Base-by-base conservation (phyloP, 1,140 invertebrate genomes). In the Brachionus koreanus region DNA sequence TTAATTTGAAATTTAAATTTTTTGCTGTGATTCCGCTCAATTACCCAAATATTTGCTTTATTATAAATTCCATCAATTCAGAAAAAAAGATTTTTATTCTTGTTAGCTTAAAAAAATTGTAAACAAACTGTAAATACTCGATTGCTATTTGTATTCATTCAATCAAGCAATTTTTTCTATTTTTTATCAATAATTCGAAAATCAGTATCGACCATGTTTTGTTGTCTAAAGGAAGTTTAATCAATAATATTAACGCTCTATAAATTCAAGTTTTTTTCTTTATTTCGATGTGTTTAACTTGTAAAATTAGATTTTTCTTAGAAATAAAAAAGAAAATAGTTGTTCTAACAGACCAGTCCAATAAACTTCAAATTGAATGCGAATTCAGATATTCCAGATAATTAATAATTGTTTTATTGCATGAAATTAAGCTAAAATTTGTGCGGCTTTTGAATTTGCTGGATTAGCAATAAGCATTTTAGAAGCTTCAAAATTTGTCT, bases 391-490 rank as follows among this genome's bases (percentile, higher is more conserved):
- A 67, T 69, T 69, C 65, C 65, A 69, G 65, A 69, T 69, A 69
- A 69, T 69, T 69, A 69, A 69, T 69, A 69, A 69, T 69, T 69
- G 37, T 69, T 69, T 69, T 69, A 69, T 69, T 69, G 65, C 65
- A 69, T 39, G 33, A 69, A 69, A 69, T 69, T 69, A 69, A 69
- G 65, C 35, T 39, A 33, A 33, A 65, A 33, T 65, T 65, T 16
- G 33, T 69, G 33, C 35, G 33, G 7, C 16, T 69, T 67, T 67
- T 67, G 6, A n/a, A 67, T 67, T 67, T n/a, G 25, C 33, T 35
- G 33, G 33, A 35, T 33, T 67, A 63, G 63, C 13, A 35, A 67
- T 29, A 37, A 39, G 29, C 65, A 69, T 69, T 69, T 69, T 37
- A 69, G n/a, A 37, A 19, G 33, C 65, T 69, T 69, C 35, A 65